Conservation (phyloP, 2,797 vertebrate species). For the Tenualosa thibaudeaui region DNA sequence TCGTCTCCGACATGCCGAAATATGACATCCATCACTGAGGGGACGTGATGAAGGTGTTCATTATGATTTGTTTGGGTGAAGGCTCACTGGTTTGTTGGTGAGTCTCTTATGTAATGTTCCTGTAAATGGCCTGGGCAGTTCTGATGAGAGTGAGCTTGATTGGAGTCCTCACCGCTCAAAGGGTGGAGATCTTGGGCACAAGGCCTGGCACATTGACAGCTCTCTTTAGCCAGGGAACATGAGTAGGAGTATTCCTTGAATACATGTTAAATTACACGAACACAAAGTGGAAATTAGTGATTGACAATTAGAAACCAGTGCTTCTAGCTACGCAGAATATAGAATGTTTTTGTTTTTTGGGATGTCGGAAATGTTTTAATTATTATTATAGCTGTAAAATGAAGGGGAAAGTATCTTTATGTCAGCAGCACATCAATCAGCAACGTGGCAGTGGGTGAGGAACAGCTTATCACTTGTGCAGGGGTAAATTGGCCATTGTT, state of each 20-base stretch:
- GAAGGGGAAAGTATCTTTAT: not conserved
- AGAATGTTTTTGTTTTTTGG: not conserved
- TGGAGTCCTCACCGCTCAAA: not conserved
- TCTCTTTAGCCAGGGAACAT: not conserved
- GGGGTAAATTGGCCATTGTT: conserved; percentile 12
- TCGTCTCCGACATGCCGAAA: not conserved
- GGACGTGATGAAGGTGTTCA: not conserved
- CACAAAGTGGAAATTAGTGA: not conserved
- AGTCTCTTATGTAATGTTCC: not conserved
- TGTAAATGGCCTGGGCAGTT: not conserved
- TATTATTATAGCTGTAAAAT: not conserved
- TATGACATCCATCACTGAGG: not conserved
- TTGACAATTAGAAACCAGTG: not conserved
- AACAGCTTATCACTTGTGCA: conserved; percentile 3
- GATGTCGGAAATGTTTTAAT: not conserved
- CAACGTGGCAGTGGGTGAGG: not conserved
- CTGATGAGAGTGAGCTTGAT: not conserved
- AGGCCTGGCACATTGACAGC: not conserved
- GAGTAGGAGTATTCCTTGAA: not conserved
- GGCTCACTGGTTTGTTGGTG: not conserved
- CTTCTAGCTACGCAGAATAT: not conserved
- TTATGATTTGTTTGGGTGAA: not conserved
- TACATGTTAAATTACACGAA: not conserved
- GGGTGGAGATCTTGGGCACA: conserved; percentile 2
- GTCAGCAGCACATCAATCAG: not conserved